Conservation (phyloP, 2,113 vertebrate genomes). For the Oreochromis aureus region DNA sequence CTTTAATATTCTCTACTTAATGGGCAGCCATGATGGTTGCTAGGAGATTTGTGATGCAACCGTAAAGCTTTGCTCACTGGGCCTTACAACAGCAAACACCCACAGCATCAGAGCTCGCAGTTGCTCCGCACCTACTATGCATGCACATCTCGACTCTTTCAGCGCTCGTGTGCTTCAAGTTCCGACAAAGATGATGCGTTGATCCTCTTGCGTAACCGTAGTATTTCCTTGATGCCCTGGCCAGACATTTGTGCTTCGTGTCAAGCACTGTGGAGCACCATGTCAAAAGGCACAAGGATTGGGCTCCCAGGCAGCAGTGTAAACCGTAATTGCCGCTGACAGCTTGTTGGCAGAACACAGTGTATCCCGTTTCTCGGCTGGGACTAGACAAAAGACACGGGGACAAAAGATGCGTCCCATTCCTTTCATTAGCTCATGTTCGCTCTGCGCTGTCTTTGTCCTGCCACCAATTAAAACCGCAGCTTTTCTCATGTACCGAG, state of each 20-base stretch:
- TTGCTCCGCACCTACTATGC: neutral
- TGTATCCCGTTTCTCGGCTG: conserved; percentile 55
- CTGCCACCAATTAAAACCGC: conserved; percentile 58
- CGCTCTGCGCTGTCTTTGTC: neutral
- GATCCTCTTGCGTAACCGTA: neutral
- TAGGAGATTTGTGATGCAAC: conserved; percentile 19
- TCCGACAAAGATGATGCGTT: neutral
- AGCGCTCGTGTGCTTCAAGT: neutral
- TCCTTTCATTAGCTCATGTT: conserved; percentile 53
- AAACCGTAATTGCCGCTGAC: conserved; percentile 59
- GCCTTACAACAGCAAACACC: conserved; percentile 14
- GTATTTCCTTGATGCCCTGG: neutral
- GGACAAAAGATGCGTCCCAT: conserved; percentile 49
- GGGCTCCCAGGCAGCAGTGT: conserved; percentile 38
- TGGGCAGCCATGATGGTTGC: conserved; percentile 9
- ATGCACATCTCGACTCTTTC: neutral
- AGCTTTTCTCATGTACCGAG: neutral
- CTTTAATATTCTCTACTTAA: neutral
- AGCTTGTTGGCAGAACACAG: conserved; percentile 65
- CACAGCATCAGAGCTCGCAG: neutral
- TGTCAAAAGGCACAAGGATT: conserved; percentile 52
- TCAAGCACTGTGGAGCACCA: neutral
- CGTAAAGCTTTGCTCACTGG: neutral
- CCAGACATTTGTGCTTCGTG: neutral
- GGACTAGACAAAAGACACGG: conserved; percentile 41